Evolutionary conservation across 2,113 vertebrate genomes (phyloP).

Genomic region (Siniperca knerii): DNA sequence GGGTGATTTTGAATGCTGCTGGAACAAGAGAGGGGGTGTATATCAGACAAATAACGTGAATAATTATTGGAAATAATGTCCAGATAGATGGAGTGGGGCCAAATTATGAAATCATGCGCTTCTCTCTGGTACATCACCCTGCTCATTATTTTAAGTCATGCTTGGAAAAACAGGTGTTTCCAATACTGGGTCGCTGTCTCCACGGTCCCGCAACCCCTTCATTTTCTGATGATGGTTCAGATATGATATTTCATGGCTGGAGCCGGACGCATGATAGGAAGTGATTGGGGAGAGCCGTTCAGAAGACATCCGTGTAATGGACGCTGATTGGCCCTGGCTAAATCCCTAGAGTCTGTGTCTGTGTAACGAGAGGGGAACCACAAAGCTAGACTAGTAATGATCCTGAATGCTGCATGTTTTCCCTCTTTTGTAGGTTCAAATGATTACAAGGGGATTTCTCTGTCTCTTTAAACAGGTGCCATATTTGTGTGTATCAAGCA

Average conservation of each 20-base stretch:
- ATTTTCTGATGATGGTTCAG: slow-evolving; percentile 79
- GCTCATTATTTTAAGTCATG: slow-evolving; percentile 82
- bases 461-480: slow-evolving; percentile 76
- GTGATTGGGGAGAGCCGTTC: slow-evolving; percentile 76
- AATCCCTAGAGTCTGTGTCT: slow-evolving; percentile 62
- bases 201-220: slow-evolving; percentile 61
- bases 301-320: slow-evolving; percentile 83
- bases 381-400: slow-evolving; percentile 50
- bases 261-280: slow-evolving; percentile 71
- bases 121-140: slow-evolving; percentile 66
- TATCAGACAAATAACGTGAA: slow-evolving; percentile 75
- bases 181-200: slow-evolving; percentile 77
- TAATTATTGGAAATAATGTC: slow-evolving; percentile 83
- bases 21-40: slow-evolving; percentile 38
- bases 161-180: slow-evolving; percentile 86
- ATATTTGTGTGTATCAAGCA: slow-evolving; percentile 60
- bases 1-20: slow-evolving; percentile 51
- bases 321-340: slow-evolving; percentile 80
- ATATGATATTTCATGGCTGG: slow-evolving; percentile 85
- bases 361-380: slow-evolving; percentile 60
- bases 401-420: slow-evolving; percentile 56
- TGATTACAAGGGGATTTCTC: slow-evolving; percentile 70
- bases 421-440: slow-evolving; percentile 40
- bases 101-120: slow-evolving; percentile 84
- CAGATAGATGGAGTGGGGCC: slow-evolving; percentile 76